Base-by-base conservation (phyloP, 1,140 invertebrate species). In the Dendrolimus punctatus region DNA sequence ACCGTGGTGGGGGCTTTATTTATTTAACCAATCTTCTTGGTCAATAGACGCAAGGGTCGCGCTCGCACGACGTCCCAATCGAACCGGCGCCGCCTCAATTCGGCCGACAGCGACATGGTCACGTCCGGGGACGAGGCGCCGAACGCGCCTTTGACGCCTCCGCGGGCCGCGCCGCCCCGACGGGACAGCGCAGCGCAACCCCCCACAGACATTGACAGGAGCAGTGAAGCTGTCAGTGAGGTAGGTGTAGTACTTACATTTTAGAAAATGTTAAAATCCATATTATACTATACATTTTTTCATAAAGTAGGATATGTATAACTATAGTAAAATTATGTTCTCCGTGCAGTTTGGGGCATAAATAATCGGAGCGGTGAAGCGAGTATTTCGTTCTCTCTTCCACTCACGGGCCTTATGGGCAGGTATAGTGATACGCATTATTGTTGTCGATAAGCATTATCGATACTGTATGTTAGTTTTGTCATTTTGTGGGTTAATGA, bases 21-120 rank as follows among this genome's bases (percentile, higher is more conserved):
- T n/a, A n/a, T n/a, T n/a, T n/a, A n/a, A n/a, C n/a, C n/a, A n/a
- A n/a, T n/a, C n/a, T n/a, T 23, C 23, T 23, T 23, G 23, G 1
- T 23, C 23, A 23, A 23, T 41, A 89, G 88, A 58, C 87, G 91
- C 53, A 93, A 93, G 76, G 91, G 92, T 4, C 80, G 92, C 10
- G 89, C 91, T 0, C 76, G 91, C 42, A 91, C 91, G 0, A 89
- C 88, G 0, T 91, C 90, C 40, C 88, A 88, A 46, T 90, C 87
- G 9, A 88, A 85, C 55, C 88, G 93, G 57, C 91, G 91, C 38
- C 88, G 91, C 5, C 74, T 92, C 0, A 93, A 93, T 75, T 93
- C 92, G 0, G 91, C 91, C 0, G 94, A 95, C 60, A 95, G 93
- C 0, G 92, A 93, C 56, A 77, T 91, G 46, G 90, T 92, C 2